Conservation (phyloP, 2,113 vertebrate genomes). For the Labeo rohita region DNA sequence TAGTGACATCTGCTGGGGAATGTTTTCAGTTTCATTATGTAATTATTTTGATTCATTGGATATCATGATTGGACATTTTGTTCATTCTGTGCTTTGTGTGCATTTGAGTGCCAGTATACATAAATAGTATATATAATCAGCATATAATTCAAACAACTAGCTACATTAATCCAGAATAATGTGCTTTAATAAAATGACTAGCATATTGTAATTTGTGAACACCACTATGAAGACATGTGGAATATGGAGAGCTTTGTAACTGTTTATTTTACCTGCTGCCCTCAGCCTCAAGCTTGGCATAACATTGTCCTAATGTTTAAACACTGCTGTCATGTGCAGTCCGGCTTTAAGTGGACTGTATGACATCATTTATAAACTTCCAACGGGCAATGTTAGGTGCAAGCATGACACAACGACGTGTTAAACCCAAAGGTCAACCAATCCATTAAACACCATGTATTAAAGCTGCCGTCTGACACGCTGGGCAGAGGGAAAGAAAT, state of each 20-base stretch:
- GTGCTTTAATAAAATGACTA: neutral
- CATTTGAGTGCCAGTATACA: constrained; percentile 9
- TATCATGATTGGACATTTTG: constrained; percentile 1
- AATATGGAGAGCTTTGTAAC: constrained; percentile 40
- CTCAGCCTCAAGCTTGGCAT: constrained; percentile 47
- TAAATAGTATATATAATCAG: constrained; percentile 11
- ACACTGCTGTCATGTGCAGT: constrained; percentile 49
- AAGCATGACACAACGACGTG: constrained; percentile 51
- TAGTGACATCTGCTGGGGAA: constrained; percentile 31
- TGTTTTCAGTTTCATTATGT: constrained; percentile 13
- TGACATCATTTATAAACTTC: constrained; percentile 56
- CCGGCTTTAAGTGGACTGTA: constrained; percentile 43
- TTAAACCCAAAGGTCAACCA: constrained; percentile 43
- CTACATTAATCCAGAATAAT: constrained; percentile 11
- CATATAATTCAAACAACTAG: constrained; percentile 6
- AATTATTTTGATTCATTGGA: constrained; percentile 3
- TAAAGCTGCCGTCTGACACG: neutral
- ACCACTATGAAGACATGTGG: neutral
- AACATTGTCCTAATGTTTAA: constrained; percentile 40
- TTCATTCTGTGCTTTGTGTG: constrained; percentile 11
- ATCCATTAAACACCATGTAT: constrained; percentile 39
- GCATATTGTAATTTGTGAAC: neutral
- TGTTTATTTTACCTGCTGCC: constrained; percentile 55
- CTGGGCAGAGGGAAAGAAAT: neutral
- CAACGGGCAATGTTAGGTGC: constrained; percentile 45